Evolutionary conservation across 1,140 invertebrate genomes (phyloP), one percentile per base, ranked within the genome.

Genomic region (Asobara japonica): DNA sequence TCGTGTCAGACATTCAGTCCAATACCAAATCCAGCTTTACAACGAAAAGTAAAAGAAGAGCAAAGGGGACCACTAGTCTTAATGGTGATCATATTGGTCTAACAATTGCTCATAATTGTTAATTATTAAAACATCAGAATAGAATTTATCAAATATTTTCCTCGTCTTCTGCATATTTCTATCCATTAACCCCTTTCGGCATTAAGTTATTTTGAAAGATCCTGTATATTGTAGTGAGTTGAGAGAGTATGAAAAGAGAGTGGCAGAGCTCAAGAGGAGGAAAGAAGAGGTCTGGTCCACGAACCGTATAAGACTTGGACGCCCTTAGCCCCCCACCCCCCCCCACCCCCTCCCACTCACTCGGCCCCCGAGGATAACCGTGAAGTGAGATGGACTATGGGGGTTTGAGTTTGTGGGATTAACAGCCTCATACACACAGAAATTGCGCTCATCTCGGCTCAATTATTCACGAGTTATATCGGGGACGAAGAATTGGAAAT

Each of bases 381-480:
- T 18, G 27, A 56, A 31, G 27, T 29, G 27, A 30, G 20, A 70
- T 45, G 33, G 68, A 70, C 7, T 11, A 25, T 11, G 51, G 68
- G 33, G 68, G 51, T 56, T 56, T 56, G 25, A 56, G 65, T 38
- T 45, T 56, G 20, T 33, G 16, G 41, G 31, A 69, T 51, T 67
- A 67, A 48, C 48, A 69, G 66, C 48, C 68, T 51, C 60, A 70
- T 70, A 61, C 51, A 61, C 68, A 45, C 41, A 45, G 68, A 56
- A 56, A 71, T 71, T 38, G 48, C 33, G 60, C 61, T 71, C 69
- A 71, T 71, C 60, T 36, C 38, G 60, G 38, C 33, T 20, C 60
- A 71, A 71, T 71, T 71, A 70, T 71, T 71, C 60, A 65, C 69
- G 27, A 64, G 60, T 64, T 62, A 41, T 45, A 38, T 65, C 60